A percentile compares a stretch with the other conserved stretches of the same genome.
Conservation (phyloP, 2,113 vertebrate genomes). For the Dermatemys mawii region DNA sequence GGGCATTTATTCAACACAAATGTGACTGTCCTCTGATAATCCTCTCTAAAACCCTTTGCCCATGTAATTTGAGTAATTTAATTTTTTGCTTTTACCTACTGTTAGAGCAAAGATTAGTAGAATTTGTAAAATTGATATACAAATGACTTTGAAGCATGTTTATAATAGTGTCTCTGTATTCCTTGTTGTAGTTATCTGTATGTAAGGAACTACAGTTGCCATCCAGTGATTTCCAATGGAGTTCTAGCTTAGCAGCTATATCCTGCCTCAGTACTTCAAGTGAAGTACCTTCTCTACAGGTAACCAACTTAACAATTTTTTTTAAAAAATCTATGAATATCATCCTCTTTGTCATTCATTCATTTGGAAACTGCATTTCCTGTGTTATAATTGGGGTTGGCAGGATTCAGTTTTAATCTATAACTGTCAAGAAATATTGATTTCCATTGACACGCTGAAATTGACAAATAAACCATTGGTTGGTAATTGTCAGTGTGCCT, state of each 20-base stretch:
- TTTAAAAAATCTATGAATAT: neutral
- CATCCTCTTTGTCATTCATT: neutral
- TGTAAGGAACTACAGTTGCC: constrained; percentile 96
- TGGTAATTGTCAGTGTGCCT: neutral
- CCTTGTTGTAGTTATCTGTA: constrained; percentile 82
- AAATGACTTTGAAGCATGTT: neutral
- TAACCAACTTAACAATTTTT: constrained; percentile 48
- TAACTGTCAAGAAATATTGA: neutral
- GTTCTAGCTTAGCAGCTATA: constrained; percentile 87
- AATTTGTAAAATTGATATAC: neutral
- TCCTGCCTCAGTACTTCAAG: constrained; percentile 72
- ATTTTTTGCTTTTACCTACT: neutral
- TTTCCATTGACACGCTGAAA: neutral
- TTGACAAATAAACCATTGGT: neutral
- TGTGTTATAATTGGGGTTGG: neutral
- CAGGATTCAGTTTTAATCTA: neutral
- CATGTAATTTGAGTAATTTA: neutral
- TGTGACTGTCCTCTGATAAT: neutral
- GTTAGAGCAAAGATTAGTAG: neutral
- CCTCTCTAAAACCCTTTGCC: neutral
- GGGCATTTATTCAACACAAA: neutral
- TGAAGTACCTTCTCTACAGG: constrained; percentile 84
- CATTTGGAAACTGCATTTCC: neutral
- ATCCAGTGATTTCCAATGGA: constrained; percentile 83
- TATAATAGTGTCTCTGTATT: neutral